Percentiles rank a stretch among this genome's conserved stretches.
These are phyloP conservation scores for Chauna torquata DNA, from an alignment of 2,113 vertebrate genomes.

Conservation along the genomic window DNA sequence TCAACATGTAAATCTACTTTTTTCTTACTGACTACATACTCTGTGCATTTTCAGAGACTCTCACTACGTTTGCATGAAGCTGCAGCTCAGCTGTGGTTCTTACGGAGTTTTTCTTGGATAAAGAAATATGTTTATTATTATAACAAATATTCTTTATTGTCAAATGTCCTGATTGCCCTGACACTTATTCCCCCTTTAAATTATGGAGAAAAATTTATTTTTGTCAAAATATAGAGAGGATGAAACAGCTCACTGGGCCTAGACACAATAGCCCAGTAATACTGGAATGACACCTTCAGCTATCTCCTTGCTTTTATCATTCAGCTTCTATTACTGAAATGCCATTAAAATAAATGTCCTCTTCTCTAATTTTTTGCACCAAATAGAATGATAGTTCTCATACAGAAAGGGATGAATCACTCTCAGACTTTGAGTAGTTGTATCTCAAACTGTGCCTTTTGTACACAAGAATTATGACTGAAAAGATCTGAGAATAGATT, in stretches of 20 bases:
- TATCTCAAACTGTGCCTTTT: not conserved
- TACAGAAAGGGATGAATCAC: not conserved
- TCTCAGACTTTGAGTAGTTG: not conserved
- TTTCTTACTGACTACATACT: not conserved
- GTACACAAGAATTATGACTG: not conserved
- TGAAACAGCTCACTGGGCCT: not conserved
- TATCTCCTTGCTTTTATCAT: not conserved
- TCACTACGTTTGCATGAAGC: not conserved
- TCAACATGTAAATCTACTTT: not conserved
- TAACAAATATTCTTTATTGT: not conserved
- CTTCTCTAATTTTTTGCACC: not conserved
- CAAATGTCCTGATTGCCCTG: not conserved
- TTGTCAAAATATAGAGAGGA: not conserved
- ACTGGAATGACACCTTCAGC: not conserved
- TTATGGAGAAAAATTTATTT: not conserved
- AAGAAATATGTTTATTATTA: not conserved
- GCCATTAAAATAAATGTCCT: not conserved
- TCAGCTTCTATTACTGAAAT: not conserved
- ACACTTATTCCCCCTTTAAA: not conserved
- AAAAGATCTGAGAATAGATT: not conserved
- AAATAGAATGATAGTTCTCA: not conserved
- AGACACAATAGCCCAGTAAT: not conserved
- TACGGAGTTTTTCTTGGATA: not conserved
- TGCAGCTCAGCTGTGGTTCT: not conserved
- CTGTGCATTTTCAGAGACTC: not conserved